Evolutionary conservation across 2,797 vertebrate species (phyloP).

Genomic region (Triplophysa yarkandensis): DNA sequence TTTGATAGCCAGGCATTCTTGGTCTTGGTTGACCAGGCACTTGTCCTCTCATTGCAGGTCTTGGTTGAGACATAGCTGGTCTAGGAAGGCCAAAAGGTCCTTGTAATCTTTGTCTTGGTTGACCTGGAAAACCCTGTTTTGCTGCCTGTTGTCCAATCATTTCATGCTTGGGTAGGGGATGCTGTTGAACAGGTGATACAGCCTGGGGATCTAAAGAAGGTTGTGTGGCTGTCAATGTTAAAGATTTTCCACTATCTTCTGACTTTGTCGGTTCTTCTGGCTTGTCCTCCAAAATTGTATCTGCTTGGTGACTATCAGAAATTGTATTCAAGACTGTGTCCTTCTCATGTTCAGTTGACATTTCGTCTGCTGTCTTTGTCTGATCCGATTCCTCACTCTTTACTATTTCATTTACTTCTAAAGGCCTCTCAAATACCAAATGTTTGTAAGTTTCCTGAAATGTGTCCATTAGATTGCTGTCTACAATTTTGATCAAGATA

Average conservation of each 20-base stretch:
- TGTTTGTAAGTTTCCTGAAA: conserved; percentile 38
- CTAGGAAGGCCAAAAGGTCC: conserved; percentile 38
- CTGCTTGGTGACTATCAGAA: conserved; percentile 13
- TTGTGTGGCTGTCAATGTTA: conserved; percentile 17
- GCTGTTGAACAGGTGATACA: conserved; percentile 40
- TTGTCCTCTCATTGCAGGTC: conserved; percentile 32
- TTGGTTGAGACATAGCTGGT: conserved; percentile 44
- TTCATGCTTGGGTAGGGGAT: conserved; percentile 56
- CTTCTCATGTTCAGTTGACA: not conserved
- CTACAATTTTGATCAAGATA: not conserved
- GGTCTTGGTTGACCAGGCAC: conserved; percentile 58
- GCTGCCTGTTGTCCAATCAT: conserved; percentile 52
- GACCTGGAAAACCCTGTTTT: conserved; percentile 6
- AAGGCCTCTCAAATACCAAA: conserved; percentile 33
- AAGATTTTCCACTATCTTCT: conserved; percentile 32
- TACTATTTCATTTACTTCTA: conserved; percentile 20
- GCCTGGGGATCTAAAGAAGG: conserved; percentile 44
- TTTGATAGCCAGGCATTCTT: conserved; percentile 69
- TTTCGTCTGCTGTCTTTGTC: not conserved
- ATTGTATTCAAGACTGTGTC: not conserved
- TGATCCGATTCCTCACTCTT: conserved; percentile 10
- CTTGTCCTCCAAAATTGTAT: not conserved
- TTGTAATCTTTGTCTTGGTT: conserved; percentile 35
- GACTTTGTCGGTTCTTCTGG: conserved; percentile 46
- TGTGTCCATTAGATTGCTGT: conserved; percentile 31